Evolutionary conservation across 2,113 vertebrate genomes (phyloP), one percentile per base, ranked within the genome.

Genomic region (Phoenicopterus ruber): DNA sequence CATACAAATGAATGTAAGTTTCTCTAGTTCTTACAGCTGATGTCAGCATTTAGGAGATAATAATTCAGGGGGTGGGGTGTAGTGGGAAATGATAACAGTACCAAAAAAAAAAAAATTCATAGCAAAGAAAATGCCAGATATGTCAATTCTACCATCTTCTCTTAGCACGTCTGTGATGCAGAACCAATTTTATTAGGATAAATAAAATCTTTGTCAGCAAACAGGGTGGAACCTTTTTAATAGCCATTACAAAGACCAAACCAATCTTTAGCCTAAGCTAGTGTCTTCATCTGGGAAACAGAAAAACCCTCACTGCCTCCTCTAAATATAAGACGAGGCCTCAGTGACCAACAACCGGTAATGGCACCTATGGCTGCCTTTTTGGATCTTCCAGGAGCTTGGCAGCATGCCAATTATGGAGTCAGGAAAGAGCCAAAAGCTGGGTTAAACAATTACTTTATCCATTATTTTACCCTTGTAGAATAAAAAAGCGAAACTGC

Each of bases 131-230:
- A 63, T 67, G n/a, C 6, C 32, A 87, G 61, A 86, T 82, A 91
- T 16, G 31, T 82, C 19, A 49, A 14, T 88, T 91, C 52, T 58
- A 54, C 13, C 17, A 81, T 70, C 16, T 67, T 72, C 10, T 73
- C 29, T 52, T 65, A 67, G 29, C 44, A 66, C 7, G 19, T 0
- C 58, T 82, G 7, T 65, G 49, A 77, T 36, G 20, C 17, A 69
- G 42, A 65, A 62, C 11, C 2, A 8, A 46, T 81, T 82, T 91
- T 80, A 66, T 52, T 28, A 76, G 25, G 26, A 76, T 82, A 83
- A 96, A 79, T 80, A 63, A 90, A 82, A 80, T 46, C n/a, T 88
- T 86, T 86, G 81, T 72, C 79, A 88, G 58, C 28, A 82, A 93
- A 77, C n/a, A 81, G 42, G 59, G 82, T 32, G 44, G 49, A 92